Conservation (phyloP, 53 echinoderm and acorn worm species). For the Pentamera pediparva region DNA sequence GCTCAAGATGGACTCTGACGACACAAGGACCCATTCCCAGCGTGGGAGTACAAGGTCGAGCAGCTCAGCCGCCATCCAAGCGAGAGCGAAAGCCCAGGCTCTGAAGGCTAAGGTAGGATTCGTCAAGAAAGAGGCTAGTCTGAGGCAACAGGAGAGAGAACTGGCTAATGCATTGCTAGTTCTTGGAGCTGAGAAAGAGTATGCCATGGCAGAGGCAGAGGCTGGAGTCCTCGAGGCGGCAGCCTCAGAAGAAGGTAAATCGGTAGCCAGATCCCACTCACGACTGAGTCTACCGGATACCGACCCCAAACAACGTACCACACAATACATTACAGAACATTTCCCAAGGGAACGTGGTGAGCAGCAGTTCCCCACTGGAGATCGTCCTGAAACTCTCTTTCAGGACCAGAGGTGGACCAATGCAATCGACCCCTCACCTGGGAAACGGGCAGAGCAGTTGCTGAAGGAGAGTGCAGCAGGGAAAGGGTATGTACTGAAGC, state of each 20-base stretch:
- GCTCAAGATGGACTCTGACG: slow-evolving; percentile 32
- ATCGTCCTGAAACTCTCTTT: neutral
- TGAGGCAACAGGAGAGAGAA: slow-evolving; percentile 41
- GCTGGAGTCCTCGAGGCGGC: slow-evolving; percentile 42
- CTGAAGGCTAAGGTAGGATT: slow-evolving; percentile 47
- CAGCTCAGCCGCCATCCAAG: slow-evolving; percentile 51
- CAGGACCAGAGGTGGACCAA: neutral
- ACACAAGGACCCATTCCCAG: slow-evolving; percentile 27
- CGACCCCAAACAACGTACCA: slow-evolving; percentile 36
- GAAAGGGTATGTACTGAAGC: neutral
- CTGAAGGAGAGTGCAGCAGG: neutral
- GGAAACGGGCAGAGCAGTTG: neutral
- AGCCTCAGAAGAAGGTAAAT: slow-evolving; percentile 25
- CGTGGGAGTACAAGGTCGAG: slow-evolving; percentile 34
- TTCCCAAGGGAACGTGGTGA: neutral
- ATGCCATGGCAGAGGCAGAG: slow-evolving; percentile 53
- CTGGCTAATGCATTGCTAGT: slow-evolving; percentile 45
- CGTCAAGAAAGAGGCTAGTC: slow-evolving; percentile 43
- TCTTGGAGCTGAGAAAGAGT: slow-evolving; percentile 54
- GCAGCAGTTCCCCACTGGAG: neutral
- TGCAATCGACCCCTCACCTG: neutral
- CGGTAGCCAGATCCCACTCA: slow-evolving; percentile 1
- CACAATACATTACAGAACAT: slow-evolving; percentile 20
- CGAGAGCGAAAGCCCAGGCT: slow-evolving; percentile 53
- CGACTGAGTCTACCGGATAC: slow-evolving; percentile 30